These are phyloP conservation scores for Brachyptera putata DNA, from an alignment of 2,888 invertebrate genomes.

Conservation along the genomic window DNA sequence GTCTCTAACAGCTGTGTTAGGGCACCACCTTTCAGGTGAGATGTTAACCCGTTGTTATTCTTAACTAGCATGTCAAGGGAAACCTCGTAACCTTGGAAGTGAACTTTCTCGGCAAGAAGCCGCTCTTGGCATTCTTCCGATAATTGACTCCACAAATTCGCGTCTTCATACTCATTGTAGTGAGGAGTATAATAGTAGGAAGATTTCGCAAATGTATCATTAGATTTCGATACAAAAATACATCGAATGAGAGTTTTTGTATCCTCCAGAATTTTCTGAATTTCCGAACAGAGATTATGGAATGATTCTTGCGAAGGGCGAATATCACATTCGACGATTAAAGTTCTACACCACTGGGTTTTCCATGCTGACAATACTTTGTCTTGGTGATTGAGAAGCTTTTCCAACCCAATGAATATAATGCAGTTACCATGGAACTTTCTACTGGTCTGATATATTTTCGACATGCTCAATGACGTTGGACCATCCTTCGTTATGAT, in stretches of 20 bases:
- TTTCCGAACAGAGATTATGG: too few species aligned
- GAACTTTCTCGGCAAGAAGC: neutral
- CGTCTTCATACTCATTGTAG: neutral
- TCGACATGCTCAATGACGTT: too few species aligned
- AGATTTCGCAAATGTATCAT: neutral
- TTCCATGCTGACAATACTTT: neutral
- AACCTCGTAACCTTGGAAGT: conserved; percentile 9
- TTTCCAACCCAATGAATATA: too few species aligned
- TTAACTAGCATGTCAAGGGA: neutral
- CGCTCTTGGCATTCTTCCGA: neutral
- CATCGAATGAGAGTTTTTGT: too few species aligned
- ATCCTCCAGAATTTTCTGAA: too few species aligned
- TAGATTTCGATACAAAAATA: too few species aligned
- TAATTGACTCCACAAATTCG: neutral
- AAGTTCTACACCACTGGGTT: neutral
- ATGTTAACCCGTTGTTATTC: neutral
- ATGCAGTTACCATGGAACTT: too few species aligned
- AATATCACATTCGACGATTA: neutral
- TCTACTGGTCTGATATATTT: too few species aligned
- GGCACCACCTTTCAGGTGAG: neutral
- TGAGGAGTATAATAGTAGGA: neutral
- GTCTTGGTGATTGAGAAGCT: neutral
- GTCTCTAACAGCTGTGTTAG: neutral
- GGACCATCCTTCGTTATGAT: too few species aligned
- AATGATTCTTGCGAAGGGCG: too few species aligned